Base-by-base conservation (phyloP, 2,797 vertebrate species). In the Chelon auratus region DNA sequence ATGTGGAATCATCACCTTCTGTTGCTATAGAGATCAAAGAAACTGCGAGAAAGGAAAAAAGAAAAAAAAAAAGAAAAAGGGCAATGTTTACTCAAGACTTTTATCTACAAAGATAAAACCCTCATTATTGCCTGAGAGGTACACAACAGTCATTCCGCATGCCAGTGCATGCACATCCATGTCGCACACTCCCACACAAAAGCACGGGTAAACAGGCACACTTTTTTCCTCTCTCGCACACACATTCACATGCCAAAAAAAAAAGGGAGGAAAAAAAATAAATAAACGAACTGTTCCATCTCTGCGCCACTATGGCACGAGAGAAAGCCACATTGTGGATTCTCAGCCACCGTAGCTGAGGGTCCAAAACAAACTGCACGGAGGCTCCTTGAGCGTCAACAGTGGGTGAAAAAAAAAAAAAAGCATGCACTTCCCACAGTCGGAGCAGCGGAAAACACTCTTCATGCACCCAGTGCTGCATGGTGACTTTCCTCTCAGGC, bases 311-410 rank as follows among this genome's bases (percentile, higher is more conserved):
- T 72, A 80, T 75, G 65, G 62, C 67, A 81, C 68, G 75, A 91
- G 58, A 92, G 86, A 92, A 90, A 90, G 84, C 70, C 87, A 87
- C 87, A 91, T 86, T 91, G 87, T 93, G 75, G 73, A 90, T 84
- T 85, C 48, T 89, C 83, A 91, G 67, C 90, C 90, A 79, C 83
- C 87, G 52, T 91, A 77, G 67, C 82, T 12, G 17, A 51, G 54
- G 63, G 69, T 81, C 72, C 88, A 91, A 92, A 91, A 93, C 86
- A 92, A 91, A 89, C 66, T 52, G 17, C 15, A 59, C 22, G 68
- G 77, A 80, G 68, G 45, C 54, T 84, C 50, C 48, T 51, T 18
- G 22, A 37, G 65, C 75, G 68, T 68, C 53, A 78, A 39, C 57
- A 63, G 1, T 8, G 12, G 47, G 22, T 30, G 48, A 60, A 68